These are phyloP conservation scores for Dasypolia templi DNA, from an alignment of 2,888 invertebrate genomes.

Conservation along the genomic window DNA sequence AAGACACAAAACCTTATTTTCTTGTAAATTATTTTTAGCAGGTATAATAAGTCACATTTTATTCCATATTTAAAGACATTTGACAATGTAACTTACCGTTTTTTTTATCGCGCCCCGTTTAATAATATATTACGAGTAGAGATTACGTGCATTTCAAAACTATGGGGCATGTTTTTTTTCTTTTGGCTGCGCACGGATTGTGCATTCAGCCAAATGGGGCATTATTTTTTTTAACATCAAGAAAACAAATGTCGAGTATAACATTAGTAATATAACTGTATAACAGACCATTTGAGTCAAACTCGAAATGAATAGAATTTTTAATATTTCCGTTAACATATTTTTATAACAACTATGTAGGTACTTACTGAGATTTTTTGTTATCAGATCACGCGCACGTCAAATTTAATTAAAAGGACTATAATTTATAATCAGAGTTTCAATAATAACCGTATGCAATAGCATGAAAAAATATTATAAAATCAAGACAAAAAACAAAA, in stretches of 20 bases:
- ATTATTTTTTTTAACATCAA: too few relatives aligned
- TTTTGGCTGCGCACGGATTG: too few relatives aligned
- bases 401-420: neutral
- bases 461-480: neutral
- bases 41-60: neutral
- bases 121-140: neutral
- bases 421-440: neutral
- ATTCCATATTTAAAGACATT: neutral
- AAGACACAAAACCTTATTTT: neutral
- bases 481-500: neutral
- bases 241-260: neutral
- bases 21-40: neutral
- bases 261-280: neutral
- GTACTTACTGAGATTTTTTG: constrained; percentile 44
- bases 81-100: neutral
- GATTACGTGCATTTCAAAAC: neutral
- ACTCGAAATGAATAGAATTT: constrained; percentile 14
- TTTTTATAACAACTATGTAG: neutral
- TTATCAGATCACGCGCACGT: constrained; percentile 55
- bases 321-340: neutral
- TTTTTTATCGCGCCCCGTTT: neutral
- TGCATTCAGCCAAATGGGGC: too few relatives aligned
- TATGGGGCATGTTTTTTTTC: constrained; percentile 32
- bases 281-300: constrained; percentile 8
- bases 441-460: neutral